Evolutionary conservation across 2,797 vertebrate genomes (phyloP).

Genomic region (Pelochelys cantorii): DNA sequence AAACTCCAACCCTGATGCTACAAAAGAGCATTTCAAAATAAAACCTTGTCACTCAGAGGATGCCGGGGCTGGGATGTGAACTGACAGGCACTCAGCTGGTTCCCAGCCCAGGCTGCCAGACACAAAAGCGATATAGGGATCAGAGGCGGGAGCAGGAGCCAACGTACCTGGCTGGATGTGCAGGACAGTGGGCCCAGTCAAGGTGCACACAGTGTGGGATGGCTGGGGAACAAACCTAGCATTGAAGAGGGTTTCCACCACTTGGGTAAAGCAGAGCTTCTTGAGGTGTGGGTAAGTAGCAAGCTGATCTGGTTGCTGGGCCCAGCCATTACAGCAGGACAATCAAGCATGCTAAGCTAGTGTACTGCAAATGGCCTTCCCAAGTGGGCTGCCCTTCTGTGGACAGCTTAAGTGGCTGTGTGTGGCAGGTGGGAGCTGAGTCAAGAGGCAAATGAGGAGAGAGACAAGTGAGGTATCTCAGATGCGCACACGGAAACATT

Average conservation of each 20-base stretch:
- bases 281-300: neutral
- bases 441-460: neutral
- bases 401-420: neutral
- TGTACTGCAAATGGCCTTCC: neutral
- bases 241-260: neutral
- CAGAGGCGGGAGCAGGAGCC: neutral
- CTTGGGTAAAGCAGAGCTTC: neutral
- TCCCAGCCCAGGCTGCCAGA: conserved; percentile 47
- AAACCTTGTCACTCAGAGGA: neutral
- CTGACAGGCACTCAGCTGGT: neutral
- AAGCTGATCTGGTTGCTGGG: neutral
- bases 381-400: neutral
- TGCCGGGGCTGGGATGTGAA: neutral
- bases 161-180: neutral
- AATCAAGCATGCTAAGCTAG: neutral
- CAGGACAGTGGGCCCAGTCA: neutral
- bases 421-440: neutral
- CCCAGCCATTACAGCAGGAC: neutral
- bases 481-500: neutral
- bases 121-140: neutral
- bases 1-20: neutral
- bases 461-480: neutral
- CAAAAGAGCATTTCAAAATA: neutral
- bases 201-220: neutral
- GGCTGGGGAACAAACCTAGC: neutral